Evolutionary conservation across 30 jellyfish, hydroid and myxozoan genomes (phyloP), one percentile per base, ranked within the genome.

Genomic region (Cassiopea xamachana): DNA sequence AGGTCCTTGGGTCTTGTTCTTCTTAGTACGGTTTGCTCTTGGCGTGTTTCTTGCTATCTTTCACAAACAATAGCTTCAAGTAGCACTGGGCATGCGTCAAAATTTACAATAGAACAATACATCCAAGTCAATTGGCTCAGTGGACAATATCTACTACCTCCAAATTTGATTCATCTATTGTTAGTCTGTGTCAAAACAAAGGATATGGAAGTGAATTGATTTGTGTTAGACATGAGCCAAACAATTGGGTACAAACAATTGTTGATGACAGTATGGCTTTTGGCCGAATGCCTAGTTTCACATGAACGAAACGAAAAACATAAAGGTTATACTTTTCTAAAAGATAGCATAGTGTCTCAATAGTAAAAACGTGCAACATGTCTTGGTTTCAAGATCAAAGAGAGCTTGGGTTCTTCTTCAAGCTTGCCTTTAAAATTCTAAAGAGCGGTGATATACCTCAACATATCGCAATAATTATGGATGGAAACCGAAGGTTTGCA

Each of bases 401-500:
- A 27, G 93, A 89, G 75, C 99, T 96, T 27, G 97, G 98, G 62
- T 84, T 88, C 45, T 84, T 96, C 43, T 45, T 77, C 48, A 69
- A 68, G 45, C 78, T 96, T 60, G 75, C 89, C 76, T 96, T 87
- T 81, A 71, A 87, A 27, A 83, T 92, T 15, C 50, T 96, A 50
- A 92, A 83, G 85, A 72, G 97, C 79, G 99, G 99, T 45, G 59
- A 90, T 50, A 84, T 97, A 7, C 99, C 99, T 13, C 90, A 89
- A 58, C 99, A 97, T 90, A 97, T 97, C 50, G 99, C 98, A 13
- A 72, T 97, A 60, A 97, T 97, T 17, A 93, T 97, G 98, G 99
- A 97, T 84, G 99, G 99, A 4, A 97, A 97, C 92, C 73, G 99
- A 70, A 77, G 99, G 67, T 97, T 81, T 88, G 99, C 99, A 2